Percentiles rank a stretch among this genome's conserved stretches.
Evolutionary conservation across 2,113 vertebrate species (phyloP).

Genomic region (Heteronetta atricapilla): DNA sequence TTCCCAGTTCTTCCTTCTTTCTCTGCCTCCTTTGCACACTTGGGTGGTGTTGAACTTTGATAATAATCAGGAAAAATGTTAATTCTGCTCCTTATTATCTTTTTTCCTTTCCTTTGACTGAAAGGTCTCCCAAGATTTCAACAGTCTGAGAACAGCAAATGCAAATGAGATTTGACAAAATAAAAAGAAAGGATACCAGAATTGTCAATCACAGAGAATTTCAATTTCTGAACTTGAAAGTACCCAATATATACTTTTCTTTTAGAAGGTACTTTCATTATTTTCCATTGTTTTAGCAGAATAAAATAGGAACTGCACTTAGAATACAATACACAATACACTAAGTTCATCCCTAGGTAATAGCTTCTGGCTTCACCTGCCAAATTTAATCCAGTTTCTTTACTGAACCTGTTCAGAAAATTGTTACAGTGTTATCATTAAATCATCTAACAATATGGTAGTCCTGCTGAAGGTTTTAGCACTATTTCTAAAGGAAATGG

Average conservation of each 20-base stretch:
- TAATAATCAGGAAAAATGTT: not conserved
- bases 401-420: not conserved
- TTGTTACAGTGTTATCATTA: not conserved
- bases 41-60: not conserved
- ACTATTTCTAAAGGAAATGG: not conserved
- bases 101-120: not conserved
- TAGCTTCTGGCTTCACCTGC: not conserved
- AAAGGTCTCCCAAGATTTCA: not conserved
- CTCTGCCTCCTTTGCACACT: not conserved
- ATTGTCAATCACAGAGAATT: not conserved
- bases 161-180: not conserved
- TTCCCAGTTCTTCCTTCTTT: not conserved
- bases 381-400: not conserved
- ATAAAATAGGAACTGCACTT: not conserved
- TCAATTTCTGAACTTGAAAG: not conserved
- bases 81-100: not conserved
- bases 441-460: not conserved
- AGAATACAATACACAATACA: not conserved
- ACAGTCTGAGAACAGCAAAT: not conserved
- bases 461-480: not conserved
- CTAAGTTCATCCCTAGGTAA: not conserved
- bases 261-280: not conserved
- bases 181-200: not conserved
- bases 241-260: not conserved
- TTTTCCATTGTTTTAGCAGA: not conserved